Conservation (phyloP, 2,113 vertebrate species). For the Lynx canadensis region DNA sequence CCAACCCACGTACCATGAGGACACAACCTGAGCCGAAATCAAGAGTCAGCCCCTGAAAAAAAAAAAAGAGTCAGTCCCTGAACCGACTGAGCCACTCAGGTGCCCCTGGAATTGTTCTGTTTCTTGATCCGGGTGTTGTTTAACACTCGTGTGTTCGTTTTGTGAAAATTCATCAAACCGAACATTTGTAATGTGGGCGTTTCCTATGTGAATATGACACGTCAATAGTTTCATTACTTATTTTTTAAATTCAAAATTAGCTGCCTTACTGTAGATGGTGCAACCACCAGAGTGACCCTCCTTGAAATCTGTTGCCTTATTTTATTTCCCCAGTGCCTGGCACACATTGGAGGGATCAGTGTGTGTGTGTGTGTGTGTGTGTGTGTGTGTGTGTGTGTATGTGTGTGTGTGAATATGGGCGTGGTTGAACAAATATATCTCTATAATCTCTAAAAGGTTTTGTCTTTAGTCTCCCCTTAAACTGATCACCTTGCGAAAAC, state of each 20-base stretch:
- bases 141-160: background rate
- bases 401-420: background rate
- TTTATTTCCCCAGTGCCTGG: background rate
- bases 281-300: background rate
- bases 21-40: too few species aligned
- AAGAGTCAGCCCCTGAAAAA: too few species aligned
- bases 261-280: background rate
- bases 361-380: background rate
- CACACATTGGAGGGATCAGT: background rate
- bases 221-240: background rate
- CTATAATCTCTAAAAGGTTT: background rate
- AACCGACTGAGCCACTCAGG: too few species aligned
- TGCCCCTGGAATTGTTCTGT: too few species aligned
- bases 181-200: background rate
- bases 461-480: background rate
- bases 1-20: too few species aligned
- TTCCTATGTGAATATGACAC: background rate
- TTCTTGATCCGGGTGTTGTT: background rate
- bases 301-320: background rate
- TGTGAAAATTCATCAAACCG: background rate
- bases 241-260: background rate
- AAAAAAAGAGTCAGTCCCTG: too few species aligned
- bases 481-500: background rate
- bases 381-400: background rate
- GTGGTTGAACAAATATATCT: background rate